Base-by-base conservation (phyloP, 2,797 vertebrate genomes). In the Coilia nasus region DNA sequence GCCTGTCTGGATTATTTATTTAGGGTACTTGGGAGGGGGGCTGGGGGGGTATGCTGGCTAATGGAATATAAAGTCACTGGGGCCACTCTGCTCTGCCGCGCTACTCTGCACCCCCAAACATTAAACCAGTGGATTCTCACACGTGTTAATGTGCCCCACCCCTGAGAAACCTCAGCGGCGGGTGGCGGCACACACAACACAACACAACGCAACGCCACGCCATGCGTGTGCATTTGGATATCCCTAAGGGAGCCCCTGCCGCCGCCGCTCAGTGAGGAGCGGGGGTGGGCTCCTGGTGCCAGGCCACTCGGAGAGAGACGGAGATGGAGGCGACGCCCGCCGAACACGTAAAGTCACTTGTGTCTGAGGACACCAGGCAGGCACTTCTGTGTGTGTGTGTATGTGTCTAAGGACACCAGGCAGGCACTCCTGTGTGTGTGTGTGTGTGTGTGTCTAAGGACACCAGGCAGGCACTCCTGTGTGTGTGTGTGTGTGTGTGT, bases 1-100 rank as follows among this genome's bases (percentile, higher is more conserved):
- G 94, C 91, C 94, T 94, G 93, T 92, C 93, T 93, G 87, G 92
- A 96, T 96, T 93, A 95, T 96, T 96, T 96, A 96, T 94, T 95
- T 95, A 96, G 94, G 71, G 93, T 92, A 90, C 93, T 92, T 92
- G 94, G 50, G 50, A 1, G 50, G 50, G 50, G 50, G 50, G 50
- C 2, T 2, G 50, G 50, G 50, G 50, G 50, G 1, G 50, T 9
- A 54, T 93, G 94, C 89, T 92, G 93, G 91, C 92, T 95, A 96
- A 94, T 94, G 94, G 93, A 94, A 92, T 94, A 95, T 95, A 95
- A 95, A 95, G 95, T 95, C 94, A 91, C 91, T 93, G 94, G 85
- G 91, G 93, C 94, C 94, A 93, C 93, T 94, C 92, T 93, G 92
- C 71, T 71, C 64, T 14, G 28, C 28, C 12, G 25, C 62, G 12